Percentiles rank a stretch among this genome's conserved stretches.
phyloP scores from a whole-genome alignment of 2,797 vertebrate genomes.

The Pteropus rufus region DNA sequence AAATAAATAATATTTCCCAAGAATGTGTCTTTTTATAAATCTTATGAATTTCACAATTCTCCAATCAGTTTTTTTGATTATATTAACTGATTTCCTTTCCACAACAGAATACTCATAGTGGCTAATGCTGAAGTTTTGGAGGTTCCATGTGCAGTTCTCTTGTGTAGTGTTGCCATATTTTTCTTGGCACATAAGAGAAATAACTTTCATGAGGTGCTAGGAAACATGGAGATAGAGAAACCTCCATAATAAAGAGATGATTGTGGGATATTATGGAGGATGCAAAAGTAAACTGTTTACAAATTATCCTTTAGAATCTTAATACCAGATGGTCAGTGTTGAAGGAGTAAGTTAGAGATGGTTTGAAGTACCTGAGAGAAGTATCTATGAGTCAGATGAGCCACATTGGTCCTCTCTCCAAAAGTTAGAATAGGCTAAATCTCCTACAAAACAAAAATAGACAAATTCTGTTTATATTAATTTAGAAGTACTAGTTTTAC shows the following conservation, averaged over 20 bases:
- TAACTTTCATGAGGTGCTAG: neutral
- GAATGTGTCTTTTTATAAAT: neutral
- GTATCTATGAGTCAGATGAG: neutral
- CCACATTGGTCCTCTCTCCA: neutral
- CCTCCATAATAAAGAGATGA: neutral
- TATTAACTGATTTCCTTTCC: neutral
- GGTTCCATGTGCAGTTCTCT: neutral
- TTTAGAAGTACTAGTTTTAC: slow-evolving; percentile 17
- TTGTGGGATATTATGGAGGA: neutral
- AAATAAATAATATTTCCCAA: neutral
- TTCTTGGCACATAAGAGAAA: neutral
- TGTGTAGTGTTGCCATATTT: neutral
- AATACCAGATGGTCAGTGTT: neutral
- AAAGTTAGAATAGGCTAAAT: neutral
- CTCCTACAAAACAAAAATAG: slow-evolving; percentile 22
- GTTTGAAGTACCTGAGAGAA: neutral
- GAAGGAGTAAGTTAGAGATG: neutral
- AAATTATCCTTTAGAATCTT: neutral
- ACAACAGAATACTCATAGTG: neutral
- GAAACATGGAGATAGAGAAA: neutral
- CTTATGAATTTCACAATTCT: neutral
- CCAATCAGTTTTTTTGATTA: neutral
- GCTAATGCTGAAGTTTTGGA: neutral
- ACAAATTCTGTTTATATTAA: neutral
- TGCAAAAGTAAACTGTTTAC: neutral